Base-by-base conservation (phyloP, 2,797 vertebrate genomes). In the Amblyopsis hoosieri region DNA sequence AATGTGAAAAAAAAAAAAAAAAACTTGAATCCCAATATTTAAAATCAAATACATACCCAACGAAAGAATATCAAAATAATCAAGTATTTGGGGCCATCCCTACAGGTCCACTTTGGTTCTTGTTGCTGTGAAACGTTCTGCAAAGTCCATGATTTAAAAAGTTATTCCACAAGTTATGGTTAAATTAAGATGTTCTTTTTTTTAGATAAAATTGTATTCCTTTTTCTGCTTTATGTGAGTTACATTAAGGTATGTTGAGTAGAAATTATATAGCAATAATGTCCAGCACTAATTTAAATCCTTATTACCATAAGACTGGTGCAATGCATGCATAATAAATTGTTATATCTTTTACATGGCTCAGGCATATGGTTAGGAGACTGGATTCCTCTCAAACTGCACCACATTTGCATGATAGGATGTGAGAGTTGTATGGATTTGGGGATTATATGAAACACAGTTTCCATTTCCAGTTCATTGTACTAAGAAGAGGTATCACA, bases 401-500 rank as follows among this genome's bases (percentile, higher is more conserved):
- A 88, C 90, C 84, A 75, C 79, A 93, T 93, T 93, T 93, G 91
- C 92, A 93, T 93, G 91, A 93, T 93, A 90, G 89, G 89, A 93
- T 92, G 91, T 93, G 92, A 93, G 91, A 91, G 90, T 93, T 92
- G 91, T 91, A 92, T 90, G 92, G 91, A 94, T 93, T 92, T 91
- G 85, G 86, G 93, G 93, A 94, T 94, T 93, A 93, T 92, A 89
- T 91, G 86, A 92, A 93, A 91, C 90, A 91, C 87, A 90, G 90
- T 86, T 90, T 91, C 87, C 87, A 89, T 91, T 91, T 91, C 86
- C 86, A 89, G 89, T 90, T 89, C 89, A 92, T 92, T 94, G 92
- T 93, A 86, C 88, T 89, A 86, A 90, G 85, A 85, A 92, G 90
- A 92, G 90, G 91, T 92, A 93, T 92, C 91, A 90, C 90, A 89